Evolutionary conservation across 1,140 invertebrate genomes (phyloP).

Genomic region (Pemphigus obesinymphae): DNA sequence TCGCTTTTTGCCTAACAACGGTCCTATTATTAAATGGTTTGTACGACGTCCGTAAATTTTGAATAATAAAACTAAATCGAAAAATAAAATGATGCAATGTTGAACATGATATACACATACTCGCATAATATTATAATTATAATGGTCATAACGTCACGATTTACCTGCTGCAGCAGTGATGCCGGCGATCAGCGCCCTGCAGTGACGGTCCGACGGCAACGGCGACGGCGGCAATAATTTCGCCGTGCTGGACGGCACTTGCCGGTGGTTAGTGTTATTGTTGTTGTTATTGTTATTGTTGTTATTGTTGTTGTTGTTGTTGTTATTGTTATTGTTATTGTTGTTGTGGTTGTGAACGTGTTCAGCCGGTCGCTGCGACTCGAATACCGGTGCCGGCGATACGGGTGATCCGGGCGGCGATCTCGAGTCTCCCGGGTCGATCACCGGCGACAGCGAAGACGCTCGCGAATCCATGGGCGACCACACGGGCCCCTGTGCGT

Average conservation of each 20-base stretch:
- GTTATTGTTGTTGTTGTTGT: background rate
- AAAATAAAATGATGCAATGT: too few species aligned
- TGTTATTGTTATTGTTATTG: background rate
- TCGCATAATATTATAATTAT: too few species aligned
- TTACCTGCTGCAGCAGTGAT: background rate
- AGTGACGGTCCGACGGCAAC: background rate
- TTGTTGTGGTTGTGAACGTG: background rate
- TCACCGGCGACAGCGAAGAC: conserved; percentile 44
- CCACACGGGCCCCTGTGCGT: background rate
- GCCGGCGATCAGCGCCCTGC: background rate
- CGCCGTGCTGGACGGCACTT: background rate
- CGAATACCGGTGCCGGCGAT: background rate
- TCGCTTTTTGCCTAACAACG: too few species aligned
- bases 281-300: background rate
- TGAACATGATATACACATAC: too few species aligned
- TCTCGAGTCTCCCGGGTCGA: conserved; percentile 49
- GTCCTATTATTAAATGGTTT: too few species aligned
- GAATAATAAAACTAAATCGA: too few species aligned
- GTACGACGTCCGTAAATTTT: too few species aligned
- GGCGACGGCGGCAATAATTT: background rate
- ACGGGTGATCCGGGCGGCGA: conserved; percentile 45
- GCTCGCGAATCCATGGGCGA: conserved; percentile 35
- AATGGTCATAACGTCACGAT: too few species aligned
- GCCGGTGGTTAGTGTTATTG: background rate
- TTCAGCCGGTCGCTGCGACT: background rate